Evolutionary conservation across 1,140 invertebrate species (phyloP), one percentile per base, ranked within the genome.

Genomic region (Pogonus chalceus): DNA sequence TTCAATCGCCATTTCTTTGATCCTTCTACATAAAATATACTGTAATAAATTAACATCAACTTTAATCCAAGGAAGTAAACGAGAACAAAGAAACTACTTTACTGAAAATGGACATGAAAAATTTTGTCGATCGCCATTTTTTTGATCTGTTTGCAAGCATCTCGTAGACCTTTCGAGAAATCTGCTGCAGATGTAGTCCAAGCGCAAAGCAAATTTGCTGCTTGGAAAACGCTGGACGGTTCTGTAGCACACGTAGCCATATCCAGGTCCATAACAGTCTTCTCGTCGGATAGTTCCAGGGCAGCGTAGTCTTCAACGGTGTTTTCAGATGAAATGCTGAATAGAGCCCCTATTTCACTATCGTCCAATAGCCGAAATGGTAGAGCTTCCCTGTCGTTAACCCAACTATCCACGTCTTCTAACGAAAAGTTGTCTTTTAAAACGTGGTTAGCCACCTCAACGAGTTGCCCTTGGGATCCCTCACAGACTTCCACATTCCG

Each of bases 401-500:
- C 55, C 7, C 62, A 59, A 54, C 69, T 66, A 58, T 60, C 71
- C 23, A 65, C 71, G 52, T 61, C 52, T 52, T 54, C 57, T 51
- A 70, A 68, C 66, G 72, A 67, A n/a, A n/a, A n/a, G n/a, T n/a
- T 57, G 61, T 70, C 58, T 72, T 74, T 65, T 70, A 73, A 59
- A 66, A 72, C 1, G 72, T 52, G 23, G 57, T 62, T 24, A 64
- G n/a, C n/a, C n/a, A n/a, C n/a, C n/a, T n/a, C n/a, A n/a, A n/a
- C n/a, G n/a, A n/a, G n/a, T n/a, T n/a, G n/a, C n/a, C n/a, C n/a
- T n/a, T n/a, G n/a, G n/a, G n/a, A n/a, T n/a, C n/a, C n/a, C n/a
- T n/a, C n/a, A n/a, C n/a, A n/a, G n/a, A n/a, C n/a, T n/a, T n/a
- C n/a, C n/a, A n/a, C n/a, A n/a, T n/a, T n/a, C n/a, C n/a, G n/a